Evolutionary conservation across 2,113 vertebrate genomes (phyloP), one percentile per base, ranked within the genome.

Genomic region (Acanthochromis polyacanthus): DNA sequence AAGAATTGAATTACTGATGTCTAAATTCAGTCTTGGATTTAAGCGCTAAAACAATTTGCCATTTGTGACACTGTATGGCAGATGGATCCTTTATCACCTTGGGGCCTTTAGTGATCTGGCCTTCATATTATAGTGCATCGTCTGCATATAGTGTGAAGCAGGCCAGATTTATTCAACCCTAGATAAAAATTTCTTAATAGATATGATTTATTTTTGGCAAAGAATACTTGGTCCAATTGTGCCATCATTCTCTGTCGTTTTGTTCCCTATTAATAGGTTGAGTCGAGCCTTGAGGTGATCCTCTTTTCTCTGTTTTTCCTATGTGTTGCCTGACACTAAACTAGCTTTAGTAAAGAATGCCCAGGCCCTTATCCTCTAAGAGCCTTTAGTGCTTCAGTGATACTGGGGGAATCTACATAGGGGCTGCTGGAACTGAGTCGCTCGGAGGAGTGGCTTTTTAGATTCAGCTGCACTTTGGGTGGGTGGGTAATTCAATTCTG

Each of bases 401-500:
- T 75, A 71, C 74, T 71, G 63, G 80, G 62, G 59, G 72, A 63
- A 67, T 63, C 74, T 78, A 80, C 63, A 83, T 61, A 28, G 65
- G 65, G 76, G 63, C 63, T 70, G 67, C 75, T 74, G 63, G 65
- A 78, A 74, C 36, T 20, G 62, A 80, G 81, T 73, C 10, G 4
- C 69, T 67, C 1, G 82, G 77, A 89, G 81, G 71, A 78, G 80
- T 63, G 75, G 66, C 66, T 69, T 83, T 75, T 84, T 71, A 75
- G 56, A 69, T 72, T 28, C 81, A 71, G 84, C 74, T 69, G 68
- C 53, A 64, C 81, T 85, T 78, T 78, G 84, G 84, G 75, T 86
- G 78, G 84, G 81, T 83, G 83, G 77, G 75, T 82, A 91, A 90
- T 90, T 91, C 67, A 82, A 78, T 91, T 81, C 73, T 73, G 53